phyloP scores from a whole-genome alignment of 1,140 invertebrate genomes.

The Calosoma granatense region DNA sequence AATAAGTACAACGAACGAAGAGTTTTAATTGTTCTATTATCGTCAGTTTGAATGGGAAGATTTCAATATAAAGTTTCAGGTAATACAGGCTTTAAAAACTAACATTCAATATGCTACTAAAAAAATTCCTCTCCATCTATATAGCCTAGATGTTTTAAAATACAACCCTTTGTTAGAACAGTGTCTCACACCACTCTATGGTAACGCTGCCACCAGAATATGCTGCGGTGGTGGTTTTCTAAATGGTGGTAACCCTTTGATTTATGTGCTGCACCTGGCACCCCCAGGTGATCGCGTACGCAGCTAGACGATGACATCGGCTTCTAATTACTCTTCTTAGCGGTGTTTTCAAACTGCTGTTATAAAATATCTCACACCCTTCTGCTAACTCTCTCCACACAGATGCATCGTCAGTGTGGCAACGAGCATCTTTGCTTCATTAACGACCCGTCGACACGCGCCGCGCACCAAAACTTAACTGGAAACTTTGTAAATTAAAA shows the following conservation, averaged over 20 bases:
- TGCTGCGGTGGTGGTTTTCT: no score
- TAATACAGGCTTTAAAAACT: no score
- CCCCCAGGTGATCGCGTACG: background rate
- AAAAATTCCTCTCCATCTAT: no score
- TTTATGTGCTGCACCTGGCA: background rate
- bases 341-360: background rate
- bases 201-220: no score
- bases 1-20: no score
- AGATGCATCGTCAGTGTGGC: background rate
- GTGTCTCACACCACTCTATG: no score
- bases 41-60: no score
- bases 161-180: no score
- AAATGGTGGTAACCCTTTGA: background rate
- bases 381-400: background rate
- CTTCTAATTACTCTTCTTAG: conserved; percentile 5
- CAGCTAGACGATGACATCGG: background rate
- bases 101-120: no score
- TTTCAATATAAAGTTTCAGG: no score
- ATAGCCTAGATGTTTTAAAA: no score
- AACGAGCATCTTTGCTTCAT: background rate
- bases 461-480: background rate
- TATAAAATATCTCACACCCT: background rate
- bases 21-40: no score
- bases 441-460: background rate
- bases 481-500: conserved; percentile 5